Conservation (phyloP, 2,888 invertebrate genomes). For the Eupithecia dodoneata region DNA sequence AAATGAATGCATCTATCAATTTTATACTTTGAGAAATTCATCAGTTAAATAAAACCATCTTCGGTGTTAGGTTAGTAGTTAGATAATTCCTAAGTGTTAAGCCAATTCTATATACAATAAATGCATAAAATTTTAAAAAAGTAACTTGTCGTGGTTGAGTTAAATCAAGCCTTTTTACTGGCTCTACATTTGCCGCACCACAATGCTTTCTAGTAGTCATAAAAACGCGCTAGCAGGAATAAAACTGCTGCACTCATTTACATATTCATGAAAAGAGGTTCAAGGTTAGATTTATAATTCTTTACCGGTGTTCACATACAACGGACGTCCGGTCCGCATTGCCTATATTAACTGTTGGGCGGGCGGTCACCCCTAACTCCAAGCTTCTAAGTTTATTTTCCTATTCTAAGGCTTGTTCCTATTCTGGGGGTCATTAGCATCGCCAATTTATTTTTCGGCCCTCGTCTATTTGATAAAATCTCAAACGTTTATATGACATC, state of each 20-base stretch:
- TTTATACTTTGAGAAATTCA: no score
- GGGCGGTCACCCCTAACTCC: conserved; percentile 47
- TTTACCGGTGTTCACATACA: conserved; percentile 57
- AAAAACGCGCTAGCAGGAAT: not conserved
- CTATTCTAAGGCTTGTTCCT: conserved; percentile 17
- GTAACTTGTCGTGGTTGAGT: not conserved
- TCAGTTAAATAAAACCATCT: no score
- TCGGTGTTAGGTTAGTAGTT: not conserved
- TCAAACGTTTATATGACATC: not conserved
- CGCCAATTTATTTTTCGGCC: conserved; percentile 46
- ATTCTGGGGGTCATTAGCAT: conserved; percentile 52
- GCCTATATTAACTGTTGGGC: conserved; percentile 54
- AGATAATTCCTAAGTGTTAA: not conserved
- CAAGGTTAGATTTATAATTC: conserved; percentile 59
- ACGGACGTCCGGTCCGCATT: conserved; percentile 73
- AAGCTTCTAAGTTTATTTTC: not conserved
- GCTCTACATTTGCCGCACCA: not conserved
- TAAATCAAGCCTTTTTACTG: not conserved
- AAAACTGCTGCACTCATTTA: conserved; percentile 13
- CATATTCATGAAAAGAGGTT: conserved; percentile 46
- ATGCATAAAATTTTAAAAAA: not conserved
- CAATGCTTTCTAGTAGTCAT: not conserved
- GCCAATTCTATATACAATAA: not conserved
- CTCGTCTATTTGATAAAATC: conserved; percentile 16
- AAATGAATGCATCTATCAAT: no score